These are phyloP conservation scores for Pelosia muscerda DNA, from an alignment of 2,888 invertebrate species.

Conservation along the genomic window DNA sequence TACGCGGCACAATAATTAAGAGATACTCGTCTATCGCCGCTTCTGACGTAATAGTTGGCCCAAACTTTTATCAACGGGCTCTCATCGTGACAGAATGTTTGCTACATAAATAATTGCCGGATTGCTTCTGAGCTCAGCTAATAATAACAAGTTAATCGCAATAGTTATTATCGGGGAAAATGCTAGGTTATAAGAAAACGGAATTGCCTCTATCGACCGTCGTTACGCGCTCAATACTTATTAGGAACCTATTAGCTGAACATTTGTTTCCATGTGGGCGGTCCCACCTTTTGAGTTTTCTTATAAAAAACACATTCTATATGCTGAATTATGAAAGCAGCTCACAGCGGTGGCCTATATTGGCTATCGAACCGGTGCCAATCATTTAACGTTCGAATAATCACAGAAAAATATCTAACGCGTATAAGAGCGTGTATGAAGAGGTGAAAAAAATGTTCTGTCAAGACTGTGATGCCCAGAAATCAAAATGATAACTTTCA, in stretches of 20 bases:
- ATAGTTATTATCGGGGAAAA: constrained; percentile 67
- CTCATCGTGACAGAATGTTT: constrained; percentile 75
- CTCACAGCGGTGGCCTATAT: constrained; percentile 34
- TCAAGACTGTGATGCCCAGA: not conserved
- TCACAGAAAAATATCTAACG: constrained; percentile 48
- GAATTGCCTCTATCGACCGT: constrained; percentile 55
- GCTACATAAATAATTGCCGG: constrained; percentile 74
- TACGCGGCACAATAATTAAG: constrained; percentile 84
- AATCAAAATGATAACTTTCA: not conserved
- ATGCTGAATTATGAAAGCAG: constrained; percentile 26
- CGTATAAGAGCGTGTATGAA: too few relatives aligned
- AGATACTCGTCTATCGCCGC: constrained; percentile 80
- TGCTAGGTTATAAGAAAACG: constrained; percentile 62
- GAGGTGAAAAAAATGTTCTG: constrained; percentile 9
- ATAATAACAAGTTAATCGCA: constrained; percentile 74
- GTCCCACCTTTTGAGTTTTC: constrained; percentile 26
- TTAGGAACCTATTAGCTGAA: constrained; percentile 69
- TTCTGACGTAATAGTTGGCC: constrained; percentile 77
- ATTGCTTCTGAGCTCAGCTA: constrained; percentile 68
- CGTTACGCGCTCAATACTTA: constrained; percentile 64
- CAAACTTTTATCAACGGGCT: constrained; percentile 77
- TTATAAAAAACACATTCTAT: constrained; percentile 32
- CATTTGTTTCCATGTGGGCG: constrained; percentile 53
- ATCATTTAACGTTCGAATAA: constrained; percentile 57
- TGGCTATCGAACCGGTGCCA: constrained; percentile 46